These are phyloP conservation scores for Eutrigla gurnardus DNA, from an alignment of 2,797 vertebrate species.

Conservation along the genomic window DNA sequence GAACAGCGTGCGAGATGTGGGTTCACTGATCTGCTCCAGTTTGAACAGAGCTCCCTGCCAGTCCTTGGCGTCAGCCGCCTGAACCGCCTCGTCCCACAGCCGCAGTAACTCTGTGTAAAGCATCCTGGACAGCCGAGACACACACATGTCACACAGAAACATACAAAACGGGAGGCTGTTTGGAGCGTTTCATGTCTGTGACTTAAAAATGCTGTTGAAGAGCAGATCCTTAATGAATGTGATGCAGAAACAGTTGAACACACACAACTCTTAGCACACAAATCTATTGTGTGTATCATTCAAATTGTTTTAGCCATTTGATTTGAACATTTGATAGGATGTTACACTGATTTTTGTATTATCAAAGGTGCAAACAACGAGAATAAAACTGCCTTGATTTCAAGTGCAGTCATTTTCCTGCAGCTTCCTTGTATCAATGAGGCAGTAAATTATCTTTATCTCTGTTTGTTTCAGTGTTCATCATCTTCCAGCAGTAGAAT, in stretches of 20 bases:
- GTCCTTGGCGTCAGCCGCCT: slow-evolving; percentile 82
- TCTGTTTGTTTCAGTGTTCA: not conserved
- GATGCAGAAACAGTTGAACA: not conserved
- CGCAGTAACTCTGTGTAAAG: slow-evolving; percentile 87
- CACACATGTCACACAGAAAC: not conserved
- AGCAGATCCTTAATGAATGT: not conserved
- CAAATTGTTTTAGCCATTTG: not conserved
- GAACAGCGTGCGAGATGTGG: slow-evolving; percentile 86
- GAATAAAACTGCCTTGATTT: not conserved
- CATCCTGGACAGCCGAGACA: slow-evolving; percentile 68
- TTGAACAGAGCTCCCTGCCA: slow-evolving; percentile 83
- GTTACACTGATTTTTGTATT: not conserved
- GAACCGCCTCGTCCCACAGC: slow-evolving; percentile 86
- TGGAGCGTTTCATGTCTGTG: not conserved
- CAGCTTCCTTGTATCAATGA: not conserved
- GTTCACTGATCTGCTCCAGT: slow-evolving; percentile 83
- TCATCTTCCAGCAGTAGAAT: not conserved
- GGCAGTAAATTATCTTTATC: too few species aligned
- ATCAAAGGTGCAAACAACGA: not conserved
- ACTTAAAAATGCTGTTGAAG: not conserved
- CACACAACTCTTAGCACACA: too few species aligned
- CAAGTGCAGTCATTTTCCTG: not conserved
- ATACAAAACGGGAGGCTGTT: not conserved
- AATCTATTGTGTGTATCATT: too few species aligned
- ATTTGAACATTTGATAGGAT: not conserved